Percentiles rank a stretch among this genome's conserved stretches.
phyloP scores from a whole-genome alignment of 1,140 invertebrate species.

The Stenopsyche tienmushanensis region DNA sequence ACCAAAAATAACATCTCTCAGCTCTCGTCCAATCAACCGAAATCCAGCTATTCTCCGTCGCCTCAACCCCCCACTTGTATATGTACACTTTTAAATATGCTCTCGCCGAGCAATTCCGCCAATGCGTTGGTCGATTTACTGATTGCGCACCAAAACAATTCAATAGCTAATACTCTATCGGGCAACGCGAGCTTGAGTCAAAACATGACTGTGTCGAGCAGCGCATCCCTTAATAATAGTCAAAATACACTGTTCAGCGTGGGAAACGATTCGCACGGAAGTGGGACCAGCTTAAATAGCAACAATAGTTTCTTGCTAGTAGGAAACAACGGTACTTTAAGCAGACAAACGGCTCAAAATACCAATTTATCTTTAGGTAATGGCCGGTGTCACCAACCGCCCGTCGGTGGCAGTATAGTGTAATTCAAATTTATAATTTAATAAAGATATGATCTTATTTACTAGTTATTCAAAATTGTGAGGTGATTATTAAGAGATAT shows the following conservation, averaged over 20 bases:
- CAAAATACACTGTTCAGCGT: conserved; percentile 35
- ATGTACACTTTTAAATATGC: conserved; percentile 51
- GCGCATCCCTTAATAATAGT: conserved; percentile 24
- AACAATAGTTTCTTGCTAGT: conserved; percentile 32
- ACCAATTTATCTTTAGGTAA: conserved; percentile 33
- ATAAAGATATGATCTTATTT: too few species aligned
- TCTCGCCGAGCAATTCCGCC: conserved; percentile 50
- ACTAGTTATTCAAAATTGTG: too few species aligned
- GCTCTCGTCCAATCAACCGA: conserved; percentile 2
- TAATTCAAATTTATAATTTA: too few species aligned
- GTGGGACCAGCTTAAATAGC: conserved; percentile 38
- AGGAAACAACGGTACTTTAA: conserved; percentile 13
- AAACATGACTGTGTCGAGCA: conserved; percentile 21
- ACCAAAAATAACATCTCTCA: conserved; percentile 41
- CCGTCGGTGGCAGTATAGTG: conserved; percentile 32
- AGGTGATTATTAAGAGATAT: too few species aligned
- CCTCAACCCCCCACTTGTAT: conserved; percentile 48
- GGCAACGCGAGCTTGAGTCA: conserved; percentile 18
- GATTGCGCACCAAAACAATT: conserved; percentile 51
- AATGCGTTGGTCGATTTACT: conserved; percentile 53
- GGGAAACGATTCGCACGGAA: conserved; percentile 36
- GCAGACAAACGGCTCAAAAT: conserved; percentile 24
- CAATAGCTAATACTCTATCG: conserved; percentile 37
- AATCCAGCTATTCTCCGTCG: conserved; percentile 33
- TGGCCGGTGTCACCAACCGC: conserved; percentile 34